Base-by-base conservation (phyloP, 2,113 vertebrate species). In the Arenaria interpres region DNA sequence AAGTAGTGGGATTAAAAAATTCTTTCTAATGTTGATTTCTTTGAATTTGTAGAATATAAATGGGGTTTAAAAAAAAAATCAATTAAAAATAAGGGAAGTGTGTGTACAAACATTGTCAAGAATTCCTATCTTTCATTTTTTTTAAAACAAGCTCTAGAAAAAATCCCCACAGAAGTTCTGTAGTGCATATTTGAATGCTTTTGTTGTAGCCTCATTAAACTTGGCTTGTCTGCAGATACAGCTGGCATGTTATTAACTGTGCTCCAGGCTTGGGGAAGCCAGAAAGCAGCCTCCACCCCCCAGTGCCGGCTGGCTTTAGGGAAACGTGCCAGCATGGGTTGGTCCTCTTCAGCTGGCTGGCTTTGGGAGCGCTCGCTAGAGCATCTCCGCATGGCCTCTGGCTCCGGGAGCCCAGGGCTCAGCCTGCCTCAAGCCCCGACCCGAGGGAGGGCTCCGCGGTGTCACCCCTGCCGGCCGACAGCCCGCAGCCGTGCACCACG, bases 141-240 rank as follows among this genome's bases (percentile, higher is more conserved):
- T 91, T 66, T 37, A 63, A 95, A 96, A 88, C 71, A 53, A 85
- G 79, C 80, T 75, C 72, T 39, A 94, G 87, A 85, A 96, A 92
- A 96, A 96, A 96, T 93, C 91, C 77, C 72, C 73, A 37, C 95
- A 96, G 96, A 95, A 92, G 90, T 97, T 97, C 90, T 83, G 94
- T 95, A 97, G 96, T 82, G 91, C 93, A 92, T 96, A 96, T 97
- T 96, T 93, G 92, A 97, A 97, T 92, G 96, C 94, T 97, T 97
- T 97, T 97, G 93, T 97, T 93, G 96, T 97, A 97, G 97, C 93
- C 97, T 97, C 97, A 97, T 97, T 97, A 97, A 97, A 97, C 97
- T 96, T 97, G 96, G 97, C 97, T 97, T 97, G 97, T 96, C 91
- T 97, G 96, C 97, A 95, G 95, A 96, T 97, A 97, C 97, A 97